A percentile compares a stretch with the other conserved stretches of the same genome.
These are phyloP conservation scores for Temnothorax nylanderi DNA, from an alignment of 1,140 invertebrate genomes.

Conservation along the genomic window DNA sequence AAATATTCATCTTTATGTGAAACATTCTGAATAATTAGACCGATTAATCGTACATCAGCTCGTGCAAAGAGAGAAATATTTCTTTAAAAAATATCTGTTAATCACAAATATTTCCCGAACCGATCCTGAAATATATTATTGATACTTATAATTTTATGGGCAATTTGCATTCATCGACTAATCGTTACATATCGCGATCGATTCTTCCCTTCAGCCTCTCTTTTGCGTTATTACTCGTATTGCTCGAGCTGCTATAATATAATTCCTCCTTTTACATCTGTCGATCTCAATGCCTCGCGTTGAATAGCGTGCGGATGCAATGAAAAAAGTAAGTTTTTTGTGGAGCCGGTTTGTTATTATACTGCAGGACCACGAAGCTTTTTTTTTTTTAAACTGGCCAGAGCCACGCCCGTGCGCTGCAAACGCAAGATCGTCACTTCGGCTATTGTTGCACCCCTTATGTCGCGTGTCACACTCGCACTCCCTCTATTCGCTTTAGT, in stretches of 20 bases:
- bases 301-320: constrained; percentile 7
- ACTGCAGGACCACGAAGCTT: background rate
- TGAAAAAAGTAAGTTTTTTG: constrained; percentile 30
- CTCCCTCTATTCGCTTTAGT: constrained; percentile 41
- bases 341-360: constrained; percentile 19
- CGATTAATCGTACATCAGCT: background rate
- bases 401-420: constrained; percentile 17
- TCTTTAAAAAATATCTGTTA: background rate
- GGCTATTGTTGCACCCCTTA: constrained; percentile 60
- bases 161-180: background rate
- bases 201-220: background rate
- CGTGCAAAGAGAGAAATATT: background rate
- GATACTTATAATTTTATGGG: background rate
- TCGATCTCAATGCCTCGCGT: background rate
- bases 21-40: background rate
- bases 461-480: constrained; percentile 61
- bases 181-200: background rate
- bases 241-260: background rate
- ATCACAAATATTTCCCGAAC: background rate
- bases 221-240: background rate
- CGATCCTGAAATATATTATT: background rate
- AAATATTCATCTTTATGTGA: background rate
- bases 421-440: constrained; percentile 32
- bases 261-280: constrained; percentile 30
- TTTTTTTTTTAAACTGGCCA: constrained; percentile 33